phyloP scores from a whole-genome alignment of 2,888 invertebrate genomes.

The Leptogaster cylindrica region DNA sequence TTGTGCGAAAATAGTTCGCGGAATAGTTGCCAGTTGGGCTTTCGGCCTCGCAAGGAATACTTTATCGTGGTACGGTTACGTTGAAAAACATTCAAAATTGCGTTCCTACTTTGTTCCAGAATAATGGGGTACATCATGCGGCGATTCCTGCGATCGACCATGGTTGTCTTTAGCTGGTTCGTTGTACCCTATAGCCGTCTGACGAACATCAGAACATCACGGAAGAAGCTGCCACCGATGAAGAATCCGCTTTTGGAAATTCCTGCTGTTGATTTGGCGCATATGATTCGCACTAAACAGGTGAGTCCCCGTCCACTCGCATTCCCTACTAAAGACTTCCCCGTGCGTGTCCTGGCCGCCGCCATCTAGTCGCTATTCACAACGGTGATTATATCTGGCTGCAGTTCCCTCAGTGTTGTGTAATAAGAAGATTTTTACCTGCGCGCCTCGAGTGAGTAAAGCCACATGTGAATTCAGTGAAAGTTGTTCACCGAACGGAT shows the following conservation, averaged over 20 bases:
- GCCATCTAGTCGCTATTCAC: no score
- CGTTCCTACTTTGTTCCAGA: slow-evolving; percentile 64
- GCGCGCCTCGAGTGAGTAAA: no score
- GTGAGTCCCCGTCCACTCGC: slow-evolving; percentile 60
- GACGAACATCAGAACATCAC: slow-evolving; percentile 65
- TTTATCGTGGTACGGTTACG: slow-evolving; percentile 46
- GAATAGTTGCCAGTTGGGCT: slow-evolving; percentile 17
- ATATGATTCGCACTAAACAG: slow-evolving; percentile 74
- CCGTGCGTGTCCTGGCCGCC: no score
- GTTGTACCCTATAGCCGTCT: slow-evolving; percentile 64
- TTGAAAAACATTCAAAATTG: slow-evolving; percentile 58
- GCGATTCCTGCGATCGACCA: slow-evolving; percentile 67
- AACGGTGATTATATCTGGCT: no score
- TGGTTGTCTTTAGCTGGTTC: slow-evolving; percentile 67
- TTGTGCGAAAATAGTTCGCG: background rate
- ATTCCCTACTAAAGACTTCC: background rate
- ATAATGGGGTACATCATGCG: slow-evolving; percentile 67
- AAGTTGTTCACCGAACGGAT: slow-evolving; percentile 9
- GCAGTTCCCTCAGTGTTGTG: slow-evolving; percentile 15
- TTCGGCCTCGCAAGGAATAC: slow-evolving; percentile 7
- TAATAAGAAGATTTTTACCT: background rate
- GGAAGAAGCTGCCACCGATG: slow-evolving; percentile 71
- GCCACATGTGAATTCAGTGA: no score
- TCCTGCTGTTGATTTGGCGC: slow-evolving; percentile 72
- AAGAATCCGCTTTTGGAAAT: slow-evolving; percentile 71